Conservation (phyloP, 2,797 vertebrate genomes). For the Geotrypetes seraphini region DNA sequence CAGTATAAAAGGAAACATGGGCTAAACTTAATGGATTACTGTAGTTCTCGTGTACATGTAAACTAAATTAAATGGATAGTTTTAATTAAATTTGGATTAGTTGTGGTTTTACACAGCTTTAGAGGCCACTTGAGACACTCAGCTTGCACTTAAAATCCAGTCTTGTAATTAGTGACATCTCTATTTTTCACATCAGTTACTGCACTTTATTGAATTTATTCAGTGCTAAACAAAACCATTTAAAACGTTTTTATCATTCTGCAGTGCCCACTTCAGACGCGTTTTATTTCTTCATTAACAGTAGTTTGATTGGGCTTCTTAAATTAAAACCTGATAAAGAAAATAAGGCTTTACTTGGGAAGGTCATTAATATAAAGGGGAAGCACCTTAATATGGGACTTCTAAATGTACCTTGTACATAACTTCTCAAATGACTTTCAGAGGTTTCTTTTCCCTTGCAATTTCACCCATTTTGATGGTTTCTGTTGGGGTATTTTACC, state of each 20-base stretch:
- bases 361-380: too few species aligned
- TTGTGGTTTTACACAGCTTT: slow-evolving; percentile 44
- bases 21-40: slow-evolving; percentile 21
- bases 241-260: slow-evolving; percentile 13
- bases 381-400: too few species aligned
- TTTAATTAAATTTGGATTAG: slow-evolving; percentile 63
- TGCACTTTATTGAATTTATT: slow-evolving; percentile 40
- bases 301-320: not conserved
- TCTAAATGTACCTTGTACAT: too few species aligned
- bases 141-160: slow-evolving; percentile 47
- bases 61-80: slow-evolving; percentile 54
- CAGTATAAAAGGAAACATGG: not conserved
- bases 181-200: slow-evolving; percentile 49
- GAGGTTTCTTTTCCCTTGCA: too few species aligned
- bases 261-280: slow-evolving; percentile 12
- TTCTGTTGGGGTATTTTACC: too few species aligned
- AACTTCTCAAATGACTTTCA: too few species aligned
- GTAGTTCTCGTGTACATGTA: slow-evolving; percentile 39
- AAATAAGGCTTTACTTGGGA: too few species aligned
- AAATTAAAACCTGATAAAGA: not conserved
- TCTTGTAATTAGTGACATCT: slow-evolving; percentile 53
- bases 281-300: slow-evolving; percentile 3
- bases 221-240: slow-evolving; percentile 36
- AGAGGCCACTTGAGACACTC: slow-evolving; percentile 46
- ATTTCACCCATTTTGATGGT: too few species aligned